Conservation (phyloP, 2,113 vertebrate species). For the Strix aluco region DNA sequence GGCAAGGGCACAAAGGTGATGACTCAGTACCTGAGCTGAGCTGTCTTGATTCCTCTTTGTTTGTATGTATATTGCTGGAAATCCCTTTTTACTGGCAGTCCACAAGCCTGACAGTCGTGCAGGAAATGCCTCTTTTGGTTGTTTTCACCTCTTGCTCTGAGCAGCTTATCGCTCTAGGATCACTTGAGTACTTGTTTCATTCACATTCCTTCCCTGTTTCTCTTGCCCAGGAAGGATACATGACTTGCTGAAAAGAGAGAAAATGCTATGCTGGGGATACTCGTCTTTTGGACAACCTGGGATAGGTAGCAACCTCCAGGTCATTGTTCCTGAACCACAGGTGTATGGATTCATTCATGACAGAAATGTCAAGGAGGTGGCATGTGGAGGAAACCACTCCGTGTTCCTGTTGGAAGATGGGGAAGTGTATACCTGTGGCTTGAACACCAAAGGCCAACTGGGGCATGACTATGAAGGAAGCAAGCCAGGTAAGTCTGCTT, state of each 20-base stretch:
- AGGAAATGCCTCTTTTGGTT: not conserved
- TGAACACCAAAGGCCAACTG: conserved; percentile 91
- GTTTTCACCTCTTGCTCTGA: not conserved
- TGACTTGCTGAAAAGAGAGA: conserved; percentile 76
- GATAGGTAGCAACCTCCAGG: conserved; percentile 75
- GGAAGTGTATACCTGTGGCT: conserved; percentile 91
- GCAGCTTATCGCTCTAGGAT: not conserved
- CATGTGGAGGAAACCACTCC: conserved; percentile 89
- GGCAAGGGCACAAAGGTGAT: not conserved
- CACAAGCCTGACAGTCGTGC: not conserved
- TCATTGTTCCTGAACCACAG: conserved; percentile 82
- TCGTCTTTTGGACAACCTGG: conserved; percentile 90
- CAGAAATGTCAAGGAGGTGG: conserved; percentile 85
- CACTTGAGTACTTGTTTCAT: not conserved
- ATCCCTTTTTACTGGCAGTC: not conserved
- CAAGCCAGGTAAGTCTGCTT: conserved; percentile 82
- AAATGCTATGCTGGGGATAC: conserved; percentile 96
- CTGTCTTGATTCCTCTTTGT: not conserved
- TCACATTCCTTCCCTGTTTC: not conserved
- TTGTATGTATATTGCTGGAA: not conserved
- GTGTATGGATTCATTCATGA: conserved; percentile 81
- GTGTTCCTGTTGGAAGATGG: conserved; percentile 91
- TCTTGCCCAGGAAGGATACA: conserved; percentile 55
- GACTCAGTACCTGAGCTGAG: not conserved
- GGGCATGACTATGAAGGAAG: conserved; percentile 86